Evolutionary conservation across 2,797 vertebrate genomes (phyloP).

Genomic region (Cuculus canorus): DNA sequence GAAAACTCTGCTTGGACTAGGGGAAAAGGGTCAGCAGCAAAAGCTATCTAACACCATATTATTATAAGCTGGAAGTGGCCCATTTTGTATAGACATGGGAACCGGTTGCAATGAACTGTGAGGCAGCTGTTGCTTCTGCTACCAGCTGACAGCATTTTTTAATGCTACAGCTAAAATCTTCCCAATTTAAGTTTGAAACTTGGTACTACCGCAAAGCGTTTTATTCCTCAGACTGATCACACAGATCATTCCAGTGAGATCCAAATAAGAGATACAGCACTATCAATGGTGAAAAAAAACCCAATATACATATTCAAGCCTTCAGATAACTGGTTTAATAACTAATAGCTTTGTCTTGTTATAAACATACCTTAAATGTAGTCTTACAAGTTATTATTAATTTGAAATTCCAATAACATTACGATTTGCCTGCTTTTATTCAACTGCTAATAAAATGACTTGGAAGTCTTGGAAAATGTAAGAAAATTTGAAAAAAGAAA

Average conservation of each 20-base stretch:
- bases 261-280: not conserved
- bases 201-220: not conserved
- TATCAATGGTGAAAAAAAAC: not conserved
- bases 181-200: not conserved
- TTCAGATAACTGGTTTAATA: not conserved
- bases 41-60: not conserved
- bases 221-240: not conserved
- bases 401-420: constrained; percentile 35
- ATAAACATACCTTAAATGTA: not conserved
- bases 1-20: rapidly evolving
- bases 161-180: not conserved
- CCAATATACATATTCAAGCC: not conserved
- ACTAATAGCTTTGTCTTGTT: not conserved
- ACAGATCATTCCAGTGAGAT: not conserved
- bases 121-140: not conserved
- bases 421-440: not conserved
- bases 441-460: not conserved
- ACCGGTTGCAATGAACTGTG: constrained; percentile 18
- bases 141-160: not conserved
- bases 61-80: rapidly evolving
- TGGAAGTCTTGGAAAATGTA: not conserved
- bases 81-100: not conserved
- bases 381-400: constrained; percentile 6
- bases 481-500: not conserved
- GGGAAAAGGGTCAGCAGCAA: not conserved